Conservation (phyloP, 2,888 invertebrate genomes). For the Gortyna flavago region DNA sequence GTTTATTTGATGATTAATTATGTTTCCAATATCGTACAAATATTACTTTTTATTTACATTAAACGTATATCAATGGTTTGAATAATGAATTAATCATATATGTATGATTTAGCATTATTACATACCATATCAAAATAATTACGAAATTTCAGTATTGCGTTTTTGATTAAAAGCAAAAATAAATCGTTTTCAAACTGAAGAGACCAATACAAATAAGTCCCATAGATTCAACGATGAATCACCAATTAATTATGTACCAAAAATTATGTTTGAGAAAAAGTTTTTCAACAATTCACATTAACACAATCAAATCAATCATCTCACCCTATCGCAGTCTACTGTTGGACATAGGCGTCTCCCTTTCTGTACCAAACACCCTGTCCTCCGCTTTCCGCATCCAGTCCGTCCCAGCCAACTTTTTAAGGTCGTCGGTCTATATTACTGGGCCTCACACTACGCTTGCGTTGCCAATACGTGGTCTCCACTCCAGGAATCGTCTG, state of each 20-base stretch:
- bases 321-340: background rate
- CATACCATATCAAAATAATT: background rate
- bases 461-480: background rate
- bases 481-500: background rate
- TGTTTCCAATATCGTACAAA: background rate
- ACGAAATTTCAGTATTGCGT: background rate
- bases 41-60: slow-evolving; percentile 4
- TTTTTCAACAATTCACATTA: background rate
- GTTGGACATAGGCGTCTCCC: no score
- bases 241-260: background rate
- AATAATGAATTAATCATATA: background rate
- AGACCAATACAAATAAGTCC: background rate
- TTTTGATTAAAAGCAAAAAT: background rate
- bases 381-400: background rate
- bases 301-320: background rate
- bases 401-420: background rate
- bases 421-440: background rate
- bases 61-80: background rate
- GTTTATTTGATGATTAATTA: slow-evolving; percentile 4
- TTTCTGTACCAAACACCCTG: no score
- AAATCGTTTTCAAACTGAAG: background rate
- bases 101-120: background rate
- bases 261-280: background rate
- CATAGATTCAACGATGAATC: background rate
- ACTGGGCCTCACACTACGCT: background rate